A percentile compares a stretch with the other conserved stretches of the same genome.
Evolutionary conservation across 2,888 invertebrate species (phyloP).

Genomic region (Germaria angustata): DNA sequence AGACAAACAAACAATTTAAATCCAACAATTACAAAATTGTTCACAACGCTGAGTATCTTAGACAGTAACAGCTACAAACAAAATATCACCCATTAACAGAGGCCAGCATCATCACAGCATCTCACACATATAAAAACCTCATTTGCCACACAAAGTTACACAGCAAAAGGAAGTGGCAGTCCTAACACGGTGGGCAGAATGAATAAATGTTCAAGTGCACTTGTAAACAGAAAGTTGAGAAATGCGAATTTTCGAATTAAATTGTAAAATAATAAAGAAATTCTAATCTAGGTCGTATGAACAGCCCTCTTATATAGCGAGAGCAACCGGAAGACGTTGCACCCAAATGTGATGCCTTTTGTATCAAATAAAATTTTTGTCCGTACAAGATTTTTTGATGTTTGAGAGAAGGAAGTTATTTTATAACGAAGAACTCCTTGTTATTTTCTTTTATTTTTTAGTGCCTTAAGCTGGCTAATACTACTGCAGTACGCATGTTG

Average conservation of each 20-base stretch:
- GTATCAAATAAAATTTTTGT: too few species aligned
- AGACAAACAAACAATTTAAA: conserved; percentile 34
- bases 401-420: too few species aligned
- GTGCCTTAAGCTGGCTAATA: too few species aligned
- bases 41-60: conserved; percentile 6
- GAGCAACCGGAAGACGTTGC: too few species aligned
- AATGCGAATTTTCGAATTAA: not conserved
- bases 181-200: not conserved
- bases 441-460: too few species aligned
- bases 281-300: too few species aligned
- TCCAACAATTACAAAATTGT: conserved; percentile 38
- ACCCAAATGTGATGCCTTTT: too few species aligned
- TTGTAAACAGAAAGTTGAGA: not conserved
- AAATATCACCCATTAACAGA: conserved; percentile 34
- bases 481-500: too few species aligned
- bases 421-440: too few species aligned
- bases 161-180: not conserved
- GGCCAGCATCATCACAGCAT: conserved; percentile 13
- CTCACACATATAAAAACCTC: not conserved
- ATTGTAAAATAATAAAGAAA: too few species aligned
- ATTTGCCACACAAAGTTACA: not conserved
- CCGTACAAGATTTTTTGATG: too few species aligned
- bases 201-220: not conserved
- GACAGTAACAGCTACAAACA: conserved; percentile 25
- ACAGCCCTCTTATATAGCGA: too few species aligned